A percentile compares a stretch with the other conserved stretches of the same genome.
These are phyloP conservation scores for Eulacestoma nigropectus DNA, from an alignment of 2,113 vertebrate species.

Conservation along the genomic window DNA sequence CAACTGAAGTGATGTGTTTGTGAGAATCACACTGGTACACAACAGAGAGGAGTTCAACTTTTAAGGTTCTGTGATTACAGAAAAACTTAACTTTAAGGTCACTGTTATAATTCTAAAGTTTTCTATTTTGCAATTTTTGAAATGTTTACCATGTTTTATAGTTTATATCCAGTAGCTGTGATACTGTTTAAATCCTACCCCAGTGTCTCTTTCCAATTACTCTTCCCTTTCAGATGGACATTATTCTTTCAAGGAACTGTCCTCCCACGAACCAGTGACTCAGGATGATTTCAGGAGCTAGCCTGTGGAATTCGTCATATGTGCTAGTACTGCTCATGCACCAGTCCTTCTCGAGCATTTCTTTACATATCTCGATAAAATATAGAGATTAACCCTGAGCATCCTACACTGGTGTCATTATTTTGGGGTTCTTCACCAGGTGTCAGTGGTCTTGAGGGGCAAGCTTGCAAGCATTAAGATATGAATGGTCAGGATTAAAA, in stretches of 20 bases:
- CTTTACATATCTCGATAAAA: background rate
- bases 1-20: background rate
- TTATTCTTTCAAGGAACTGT: conserved; percentile 26
- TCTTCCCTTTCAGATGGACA: background rate
- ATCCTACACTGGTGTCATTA: background rate
- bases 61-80: background rate
- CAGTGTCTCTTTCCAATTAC: background rate
- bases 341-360: background rate
- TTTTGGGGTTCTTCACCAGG: background rate
- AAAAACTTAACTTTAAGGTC: background rate
- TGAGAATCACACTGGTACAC: background rate
- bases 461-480: background rate
- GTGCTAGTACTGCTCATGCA: background rate
- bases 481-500: background rate
- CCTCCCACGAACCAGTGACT: background rate
- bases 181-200: background rate
- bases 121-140: background rate
- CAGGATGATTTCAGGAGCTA: background rate
- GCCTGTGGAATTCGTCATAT: background rate
- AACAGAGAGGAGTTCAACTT: background rate
- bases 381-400: background rate
- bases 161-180: background rate
- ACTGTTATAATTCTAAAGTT: background rate
- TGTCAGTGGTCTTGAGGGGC: background rate
- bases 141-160: background rate